phyloP scores from a whole-genome alignment of 2,888 invertebrate species.

The Chloroclystis v-ata region DNA sequence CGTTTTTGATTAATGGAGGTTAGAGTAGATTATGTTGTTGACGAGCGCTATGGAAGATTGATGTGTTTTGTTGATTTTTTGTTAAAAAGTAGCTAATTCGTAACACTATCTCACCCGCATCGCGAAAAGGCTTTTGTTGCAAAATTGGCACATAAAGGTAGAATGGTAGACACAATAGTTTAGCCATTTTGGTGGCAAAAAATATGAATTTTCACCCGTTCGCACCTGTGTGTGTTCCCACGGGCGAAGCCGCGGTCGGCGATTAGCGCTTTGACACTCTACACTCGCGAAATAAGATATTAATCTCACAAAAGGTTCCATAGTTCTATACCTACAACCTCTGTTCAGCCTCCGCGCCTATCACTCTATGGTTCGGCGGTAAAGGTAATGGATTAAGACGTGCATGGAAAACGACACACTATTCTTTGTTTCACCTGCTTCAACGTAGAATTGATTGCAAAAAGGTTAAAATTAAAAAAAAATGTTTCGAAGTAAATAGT shows the following conservation, averaged over 20 bases:
- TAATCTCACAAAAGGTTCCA: constrained; percentile 40
- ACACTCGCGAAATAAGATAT: constrained; percentile 58
- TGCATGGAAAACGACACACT: no score
- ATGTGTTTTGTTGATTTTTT: constrained; percentile 38
- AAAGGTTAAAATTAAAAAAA: no score
- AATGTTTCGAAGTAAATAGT: no score
- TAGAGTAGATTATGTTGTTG: constrained; percentile 67
- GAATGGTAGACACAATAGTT: constrained; percentile 33
- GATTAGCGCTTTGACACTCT: constrained; percentile 51
- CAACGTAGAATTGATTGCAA: no score
- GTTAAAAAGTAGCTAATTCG: constrained; percentile 24
- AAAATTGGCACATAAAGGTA: constrained; percentile 9
- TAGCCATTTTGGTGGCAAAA: constrained; percentile 39
- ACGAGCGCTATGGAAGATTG: constrained; percentile 49
- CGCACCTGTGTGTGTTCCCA: constrained; percentile 60
- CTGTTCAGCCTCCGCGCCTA: neutral
- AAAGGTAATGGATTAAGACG: neutral
- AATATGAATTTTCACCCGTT: constrained; percentile 51
- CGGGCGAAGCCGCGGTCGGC: constrained; percentile 22
- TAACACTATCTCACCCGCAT: constrained; percentile 56
- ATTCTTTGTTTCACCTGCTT: no score
- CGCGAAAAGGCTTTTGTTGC: constrained; percentile 24
- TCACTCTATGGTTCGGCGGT: neutral
- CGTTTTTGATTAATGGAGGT: constrained; percentile 69
- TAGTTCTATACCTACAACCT: neutral